These are phyloP conservation scores for Ptilodon capucinus DNA, from an alignment of 2,888 invertebrate species.

Conservation along the genomic window DNA sequence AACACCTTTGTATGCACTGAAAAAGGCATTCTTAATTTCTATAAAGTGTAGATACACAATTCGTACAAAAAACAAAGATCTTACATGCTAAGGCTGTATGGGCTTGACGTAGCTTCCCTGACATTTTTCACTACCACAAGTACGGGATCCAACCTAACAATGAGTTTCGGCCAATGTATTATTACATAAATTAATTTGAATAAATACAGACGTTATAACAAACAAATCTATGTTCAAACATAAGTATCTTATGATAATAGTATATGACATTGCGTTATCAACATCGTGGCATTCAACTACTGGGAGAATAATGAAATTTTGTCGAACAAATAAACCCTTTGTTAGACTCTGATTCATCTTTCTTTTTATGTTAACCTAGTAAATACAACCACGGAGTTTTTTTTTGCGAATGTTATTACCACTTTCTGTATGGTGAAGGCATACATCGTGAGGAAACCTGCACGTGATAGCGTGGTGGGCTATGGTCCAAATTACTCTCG, in stretches of 20 bases:
- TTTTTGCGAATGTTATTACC: no score
- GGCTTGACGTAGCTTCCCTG: conserved; percentile 11
- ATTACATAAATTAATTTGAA: conserved; percentile 33
- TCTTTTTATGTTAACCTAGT: no score
- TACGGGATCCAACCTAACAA: background rate
- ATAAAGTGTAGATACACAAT: no score
- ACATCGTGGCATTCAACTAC: background rate
- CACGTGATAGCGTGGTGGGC: no score
- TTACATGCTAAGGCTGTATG: conserved; percentile 34
- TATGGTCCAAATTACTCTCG: no score
- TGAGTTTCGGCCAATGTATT: conserved; percentile 27
- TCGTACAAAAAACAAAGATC: conserved; percentile 5
- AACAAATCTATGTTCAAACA: conserved; percentile 16
- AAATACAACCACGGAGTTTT: no score
- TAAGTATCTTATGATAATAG: conserved; percentile 28
- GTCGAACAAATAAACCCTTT: background rate
- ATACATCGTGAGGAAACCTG: no score
- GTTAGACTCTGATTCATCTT: no score
- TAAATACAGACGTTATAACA: conserved; percentile 10
- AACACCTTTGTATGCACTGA: no score
- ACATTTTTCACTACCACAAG: background rate
- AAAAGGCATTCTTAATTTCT: no score
- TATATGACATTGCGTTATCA: background rate
- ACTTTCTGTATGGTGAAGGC: no score
- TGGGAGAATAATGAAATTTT: background rate